Evolutionary conservation across 2,113 vertebrate genomes (phyloP), one percentile per base, ranked within the genome.

Genomic region (Osmerus eperlanus): DNA sequence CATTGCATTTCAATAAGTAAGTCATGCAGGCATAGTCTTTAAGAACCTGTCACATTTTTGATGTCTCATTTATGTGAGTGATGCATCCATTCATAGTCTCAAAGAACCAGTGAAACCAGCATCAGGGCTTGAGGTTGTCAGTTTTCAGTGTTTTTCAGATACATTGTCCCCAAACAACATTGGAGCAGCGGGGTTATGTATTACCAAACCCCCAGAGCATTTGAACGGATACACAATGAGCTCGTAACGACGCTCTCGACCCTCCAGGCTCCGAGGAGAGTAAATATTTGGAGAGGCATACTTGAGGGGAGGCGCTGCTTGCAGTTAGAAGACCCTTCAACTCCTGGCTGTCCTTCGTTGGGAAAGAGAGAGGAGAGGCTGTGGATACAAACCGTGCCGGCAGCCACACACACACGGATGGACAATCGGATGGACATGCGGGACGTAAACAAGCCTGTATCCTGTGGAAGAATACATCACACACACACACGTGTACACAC

Each of bases 281-380:
- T 90, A 90, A 92, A 91, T 91, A 90, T 91, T 91, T 89, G 80
- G 83, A 87, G 77, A 65, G 83, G 78, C 59, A 78, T 76, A 82
- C 78, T 78, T 75, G 70, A 82, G 70, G 15, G 56, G 61, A 68
- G 73, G 77, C 74, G 68, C 74, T n/a, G 67, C 79, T 54, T 83
- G 77, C 77, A 81, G 75, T 74, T 29, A 88, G 75, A 72, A 76
- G 78, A 80, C 86, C 79, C 84, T 85, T 85, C 80, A 88, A 84
- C 87, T 81, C 71, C 74, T 19, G 41, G 47, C 53, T 75, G 75
- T 79, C 68, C 73, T 36, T 36, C 56, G 25, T 61, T n/a, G 53
- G 14, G 21, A 56, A 15, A 56, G 67, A 69, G 54, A 29, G 53
- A 32, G 29, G 5, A 29, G 52, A n/a, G 13, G 3, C 0, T 62